These are phyloP conservation scores for Muscicapa striata DNA, from an alignment of 2,797 vertebrate genomes.

Conservation along the genomic window DNA sequence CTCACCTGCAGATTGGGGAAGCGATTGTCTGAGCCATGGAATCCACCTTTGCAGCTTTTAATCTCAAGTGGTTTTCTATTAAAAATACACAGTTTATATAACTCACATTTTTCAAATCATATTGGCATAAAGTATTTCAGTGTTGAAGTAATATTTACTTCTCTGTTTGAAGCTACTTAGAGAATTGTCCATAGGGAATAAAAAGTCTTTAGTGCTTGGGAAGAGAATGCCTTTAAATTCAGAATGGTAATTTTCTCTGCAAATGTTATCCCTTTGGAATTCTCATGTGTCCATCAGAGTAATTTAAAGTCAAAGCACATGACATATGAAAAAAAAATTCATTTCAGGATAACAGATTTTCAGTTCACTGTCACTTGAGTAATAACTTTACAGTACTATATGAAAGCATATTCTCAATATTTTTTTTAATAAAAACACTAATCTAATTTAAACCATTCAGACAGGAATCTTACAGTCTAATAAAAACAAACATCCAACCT, in stretches of 20 bases:
- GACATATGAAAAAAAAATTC: background rate
- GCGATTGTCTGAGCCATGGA: slow-evolving; percentile 95
- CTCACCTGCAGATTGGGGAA: slow-evolving; percentile 94
- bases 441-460: background rate
- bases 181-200: background rate
- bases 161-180: background rate
- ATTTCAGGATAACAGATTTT: background rate
- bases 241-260: background rate
- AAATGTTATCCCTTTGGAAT: background rate
- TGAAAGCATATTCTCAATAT: background rate
- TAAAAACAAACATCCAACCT: background rate
- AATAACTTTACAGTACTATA: background rate
- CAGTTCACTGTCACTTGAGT: background rate
- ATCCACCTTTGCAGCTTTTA: slow-evolving; percentile 88
- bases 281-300: background rate
- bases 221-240: background rate
- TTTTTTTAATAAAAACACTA: background rate
- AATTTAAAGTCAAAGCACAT: background rate
- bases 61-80: slow-evolving; percentile 78
- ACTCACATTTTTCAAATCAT: background rate
- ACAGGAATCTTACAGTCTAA: background rate
- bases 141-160: background rate
- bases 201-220: background rate
- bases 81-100: background rate
- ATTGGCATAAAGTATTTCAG: background rate